Evolutionary conservation across 1,140 invertebrate genomes (phyloP), one percentile per base, ranked within the genome.

Genomic region (Nephila pilipes): DNA sequence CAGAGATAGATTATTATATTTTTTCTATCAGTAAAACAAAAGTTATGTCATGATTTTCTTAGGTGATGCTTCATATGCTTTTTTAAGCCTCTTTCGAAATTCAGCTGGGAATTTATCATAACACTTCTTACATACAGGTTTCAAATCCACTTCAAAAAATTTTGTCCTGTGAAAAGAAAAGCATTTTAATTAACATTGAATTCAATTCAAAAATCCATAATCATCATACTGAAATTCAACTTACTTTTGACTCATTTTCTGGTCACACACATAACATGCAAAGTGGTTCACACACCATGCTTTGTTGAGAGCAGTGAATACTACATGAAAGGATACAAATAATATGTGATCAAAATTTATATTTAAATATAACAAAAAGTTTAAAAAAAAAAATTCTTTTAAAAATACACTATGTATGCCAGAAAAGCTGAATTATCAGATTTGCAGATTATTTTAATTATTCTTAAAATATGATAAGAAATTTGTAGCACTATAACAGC

Each of bases 201-300:
- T 5, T 46, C 38, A 5, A 46, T 46, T 46, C 12, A 46, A 46
- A 46, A 46, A 10, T 10, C 46, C 46, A 46, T 46, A 46, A 46
- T 10, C 12, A 6, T 46, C 46, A 6, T 46, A 10, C 12, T 46
- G 46, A 46, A 46, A 46, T 46, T 46, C 46, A 79, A 95, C 96
- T 96, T 95, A 97, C 96, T 99, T 99, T 94, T 99, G 98, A 95
- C 98, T 99, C 97, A 99, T 98, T 95, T 99, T 98, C 94, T 97
- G 97, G 95, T 99, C 99, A 96, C 99, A 99, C 93, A 99, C 97
- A 25, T 98, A 98, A 96, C 99, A 99, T n/a, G 99, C 98, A 96
- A 99, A 99, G 95, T 99, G 99, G 95, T 99, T 97, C 38, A 99
- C 98, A 96, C 99, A 99, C 99, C 99, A 99, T n/a, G 99, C 98